Percentiles rank a stretch among this genome's conserved stretches.
These are phyloP conservation scores for Adela reaumurella DNA, from an alignment of 2,888 invertebrate species.

Conservation along the genomic window DNA sequence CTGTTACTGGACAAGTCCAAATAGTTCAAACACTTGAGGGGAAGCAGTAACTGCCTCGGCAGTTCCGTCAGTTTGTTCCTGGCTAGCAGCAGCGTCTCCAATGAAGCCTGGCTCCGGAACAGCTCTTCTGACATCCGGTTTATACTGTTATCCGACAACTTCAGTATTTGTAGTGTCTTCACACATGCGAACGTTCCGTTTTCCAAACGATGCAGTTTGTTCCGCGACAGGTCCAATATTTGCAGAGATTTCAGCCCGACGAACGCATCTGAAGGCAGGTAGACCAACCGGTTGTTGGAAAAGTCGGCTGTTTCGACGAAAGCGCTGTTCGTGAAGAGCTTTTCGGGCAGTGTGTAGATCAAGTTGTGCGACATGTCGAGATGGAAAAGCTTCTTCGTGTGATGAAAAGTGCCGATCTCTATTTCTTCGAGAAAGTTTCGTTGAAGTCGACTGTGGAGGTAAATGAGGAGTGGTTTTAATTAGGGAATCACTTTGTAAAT, in stretches of 20 bases:
- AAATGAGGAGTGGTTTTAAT: no score
- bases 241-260: conserved; percentile 54
- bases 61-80: conserved; percentile 52
- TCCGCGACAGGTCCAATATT: conserved; percentile 67
- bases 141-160: conserved; percentile 67
- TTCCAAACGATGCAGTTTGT: conserved; percentile 59
- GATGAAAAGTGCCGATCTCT: conserved; percentile 51
- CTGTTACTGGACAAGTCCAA: conserved; percentile 56
- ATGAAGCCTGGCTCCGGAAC: conserved; percentile 45
- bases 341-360: conserved; percentile 53
- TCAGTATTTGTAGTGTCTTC: conserved; percentile 56
- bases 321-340: conserved; percentile 55
- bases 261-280: conserved; percentile 57
- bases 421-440: conserved; percentile 64
- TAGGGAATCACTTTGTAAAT: no score
- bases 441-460: conserved; percentile 59
- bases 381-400: conserved; percentile 61
- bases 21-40: conserved; percentile 44
- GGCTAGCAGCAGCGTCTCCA: conserved; percentile 53
- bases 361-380: conserved; percentile 66
- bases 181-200: conserved; percentile 54
- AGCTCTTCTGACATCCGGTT: conserved; percentile 53
- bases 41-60: conserved; percentile 41
- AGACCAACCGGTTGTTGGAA: conserved; percentile 61
- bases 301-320: conserved; percentile 62